Evolutionary conservation across 2,113 vertebrate genomes (phyloP).

Genomic region (Nothoprocta perdicaria): DNA sequence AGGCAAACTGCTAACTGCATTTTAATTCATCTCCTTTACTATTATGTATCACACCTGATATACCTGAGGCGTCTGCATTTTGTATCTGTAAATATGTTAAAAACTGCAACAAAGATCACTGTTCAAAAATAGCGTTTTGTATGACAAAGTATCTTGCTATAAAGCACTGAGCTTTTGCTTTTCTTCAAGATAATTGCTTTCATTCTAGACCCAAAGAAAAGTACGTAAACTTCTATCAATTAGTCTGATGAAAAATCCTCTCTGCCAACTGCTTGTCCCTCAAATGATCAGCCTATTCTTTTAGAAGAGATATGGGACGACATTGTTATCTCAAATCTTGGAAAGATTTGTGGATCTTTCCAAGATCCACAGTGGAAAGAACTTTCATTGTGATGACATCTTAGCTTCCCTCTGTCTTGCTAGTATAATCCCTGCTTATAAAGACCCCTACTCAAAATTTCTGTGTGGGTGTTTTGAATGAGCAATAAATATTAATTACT

Average conservation of each 20-base stretch:
- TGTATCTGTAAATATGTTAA: neutral
- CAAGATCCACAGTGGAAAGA: neutral
- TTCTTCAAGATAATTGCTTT: neutral
- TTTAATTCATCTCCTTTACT: neutral
- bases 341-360: too few relatives aligned
- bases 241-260: neutral
- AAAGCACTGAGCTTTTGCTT: neutral
- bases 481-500: constrained; percentile 36
- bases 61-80: neutral
- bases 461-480: neutral
- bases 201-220: neutral
- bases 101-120: neutral
- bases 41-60: neutral
- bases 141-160: neutral
- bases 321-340: neutral
- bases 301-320: neutral
- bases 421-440: neutral
- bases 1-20: neutral
- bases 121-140: neutral
- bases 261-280: neutral
- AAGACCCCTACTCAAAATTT: constrained; percentile 35
- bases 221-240: neutral
- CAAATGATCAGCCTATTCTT: neutral
- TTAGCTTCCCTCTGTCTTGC: neutral
- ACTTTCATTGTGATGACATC: neutral